Evolutionary conservation across 2,113 vertebrate genomes (phyloP).

Genomic region (Pteruthius melanotis): DNA sequence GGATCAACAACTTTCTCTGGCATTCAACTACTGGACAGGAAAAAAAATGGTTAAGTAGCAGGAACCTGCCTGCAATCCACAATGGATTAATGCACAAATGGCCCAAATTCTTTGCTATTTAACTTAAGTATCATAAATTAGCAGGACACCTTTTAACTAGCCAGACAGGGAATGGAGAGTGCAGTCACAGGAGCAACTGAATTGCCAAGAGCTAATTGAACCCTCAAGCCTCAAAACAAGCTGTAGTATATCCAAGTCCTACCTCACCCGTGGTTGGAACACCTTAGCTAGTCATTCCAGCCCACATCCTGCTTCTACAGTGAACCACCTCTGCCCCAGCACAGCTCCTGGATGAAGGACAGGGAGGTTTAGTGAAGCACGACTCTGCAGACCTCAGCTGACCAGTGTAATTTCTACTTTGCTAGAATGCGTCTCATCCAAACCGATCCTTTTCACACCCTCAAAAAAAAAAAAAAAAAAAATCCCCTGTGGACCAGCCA

Average conservation of each 20-base stretch:
- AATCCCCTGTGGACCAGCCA: conserved; percentile 4
- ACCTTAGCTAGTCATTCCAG: not conserved
- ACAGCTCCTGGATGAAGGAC: not conserved
- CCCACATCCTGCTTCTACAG: not conserved
- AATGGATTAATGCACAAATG: not conserved
- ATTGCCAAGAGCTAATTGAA: not conserved
- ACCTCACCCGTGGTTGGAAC: not conserved
- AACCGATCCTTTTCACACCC: conserved; percentile 4
- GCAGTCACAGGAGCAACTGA: not conserved
- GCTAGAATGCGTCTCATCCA: not conserved
- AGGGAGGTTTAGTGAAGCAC: not conserved
- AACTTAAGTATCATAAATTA: not conserved
- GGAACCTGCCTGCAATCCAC: not conserved
- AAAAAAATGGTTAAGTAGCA: not conserved
- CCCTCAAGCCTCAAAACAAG: not conserved
- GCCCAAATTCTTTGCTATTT: not conserved
- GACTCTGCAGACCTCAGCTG: not conserved
- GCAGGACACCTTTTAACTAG: not conserved
- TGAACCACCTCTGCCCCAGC: not conserved
- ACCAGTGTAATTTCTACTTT: not conserved
- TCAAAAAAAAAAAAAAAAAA: not conserved
- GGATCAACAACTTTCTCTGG: not conserved
- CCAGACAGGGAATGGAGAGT: not conserved
- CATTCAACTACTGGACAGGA: not conserved
- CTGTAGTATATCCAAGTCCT: not conserved